Evolutionary conservation across 2,797 vertebrate species (phyloP).

Genomic region (Leptatherina wallacei): DNA sequence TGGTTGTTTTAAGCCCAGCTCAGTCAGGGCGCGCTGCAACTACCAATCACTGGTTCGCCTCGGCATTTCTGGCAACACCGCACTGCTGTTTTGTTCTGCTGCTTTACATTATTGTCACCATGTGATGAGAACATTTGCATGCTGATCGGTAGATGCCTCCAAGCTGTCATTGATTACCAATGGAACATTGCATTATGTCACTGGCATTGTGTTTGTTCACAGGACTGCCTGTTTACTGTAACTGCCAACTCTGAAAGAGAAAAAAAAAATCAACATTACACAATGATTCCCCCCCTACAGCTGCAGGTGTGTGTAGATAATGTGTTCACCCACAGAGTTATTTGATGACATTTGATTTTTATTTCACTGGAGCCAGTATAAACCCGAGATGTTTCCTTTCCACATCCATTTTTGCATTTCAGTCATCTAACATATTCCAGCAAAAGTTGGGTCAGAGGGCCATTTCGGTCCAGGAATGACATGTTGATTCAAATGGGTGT

Average conservation of each 20-base stretch:
- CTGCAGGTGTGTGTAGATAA: conserved; percentile 31
- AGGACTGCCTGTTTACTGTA: conserved; percentile 45
- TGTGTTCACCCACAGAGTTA: conserved; percentile 8
- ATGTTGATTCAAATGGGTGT: neutral
- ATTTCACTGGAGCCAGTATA: neutral
- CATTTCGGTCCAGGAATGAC: neutral
- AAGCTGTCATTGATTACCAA: conserved; percentile 71
- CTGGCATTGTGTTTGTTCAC: conserved; percentile 52
- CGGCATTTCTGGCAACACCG: conserved; percentile 14
- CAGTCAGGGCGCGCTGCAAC: neutral
- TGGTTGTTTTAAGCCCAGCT: neutral
- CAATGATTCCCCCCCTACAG: conserved; percentile 21
- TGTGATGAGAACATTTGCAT: conserved; percentile 55
- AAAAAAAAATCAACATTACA: conserved; percentile 10
- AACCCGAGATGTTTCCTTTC: neutral
- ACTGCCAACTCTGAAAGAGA: conserved; percentile 49
- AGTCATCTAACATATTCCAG: neutral
- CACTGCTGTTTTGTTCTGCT: conserved; percentile 25
- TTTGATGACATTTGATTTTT: conserved; percentile 5
- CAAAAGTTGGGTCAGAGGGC: no score
- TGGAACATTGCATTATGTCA: conserved; percentile 30
- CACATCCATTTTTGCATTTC: neutral
- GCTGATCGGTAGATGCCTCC: conserved; percentile 48
- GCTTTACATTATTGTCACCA: conserved; percentile 19
- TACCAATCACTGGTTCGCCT: conserved; percentile 32